Percentiles rank a stretch among this genome's conserved stretches.
Conservation (phyloP, 2,113 vertebrate genomes). For the Ariopsis seemanni region DNA sequence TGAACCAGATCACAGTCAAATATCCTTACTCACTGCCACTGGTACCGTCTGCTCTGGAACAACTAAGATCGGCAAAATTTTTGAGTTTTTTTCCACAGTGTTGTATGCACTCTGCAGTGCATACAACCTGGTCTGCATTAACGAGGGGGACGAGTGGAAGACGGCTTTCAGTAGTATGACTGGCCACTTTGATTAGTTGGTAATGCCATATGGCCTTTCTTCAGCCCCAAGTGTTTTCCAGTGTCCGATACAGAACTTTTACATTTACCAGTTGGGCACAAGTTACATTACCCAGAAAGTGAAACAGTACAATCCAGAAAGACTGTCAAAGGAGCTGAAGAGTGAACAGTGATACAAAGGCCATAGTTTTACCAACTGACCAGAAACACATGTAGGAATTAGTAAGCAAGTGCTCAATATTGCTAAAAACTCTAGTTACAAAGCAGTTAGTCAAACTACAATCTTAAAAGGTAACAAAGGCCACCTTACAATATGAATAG, state of each 20-base stretch:
- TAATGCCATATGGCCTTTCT: too few species aligned
- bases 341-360: neutral
- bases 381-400: neutral
- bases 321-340: neutral
- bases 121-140: too few species aligned
- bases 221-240: too few species aligned
- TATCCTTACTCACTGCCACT: too few species aligned
- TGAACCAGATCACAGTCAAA: too few species aligned
- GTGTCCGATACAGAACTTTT: neutral
- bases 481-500: neutral
- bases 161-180: too few species aligned
- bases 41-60: too few species aligned
- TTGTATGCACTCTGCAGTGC: too few species aligned
- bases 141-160: too few species aligned
- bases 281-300: neutral
- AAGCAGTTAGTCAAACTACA: neutral
- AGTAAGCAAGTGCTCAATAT: neutral
- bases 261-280: neutral
- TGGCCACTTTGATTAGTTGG: too few species aligned
- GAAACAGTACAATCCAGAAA: neutral
- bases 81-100: too few species aligned
- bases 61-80: too few species aligned
- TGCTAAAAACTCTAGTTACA: neutral
- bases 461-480: neutral
- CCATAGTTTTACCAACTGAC: neutral